Percentiles rank a stretch among this genome's conserved stretches.
phyloP scores from a whole-genome alignment of 2,113 vertebrate species.

The Nothocercus nigrocapillus region DNA sequence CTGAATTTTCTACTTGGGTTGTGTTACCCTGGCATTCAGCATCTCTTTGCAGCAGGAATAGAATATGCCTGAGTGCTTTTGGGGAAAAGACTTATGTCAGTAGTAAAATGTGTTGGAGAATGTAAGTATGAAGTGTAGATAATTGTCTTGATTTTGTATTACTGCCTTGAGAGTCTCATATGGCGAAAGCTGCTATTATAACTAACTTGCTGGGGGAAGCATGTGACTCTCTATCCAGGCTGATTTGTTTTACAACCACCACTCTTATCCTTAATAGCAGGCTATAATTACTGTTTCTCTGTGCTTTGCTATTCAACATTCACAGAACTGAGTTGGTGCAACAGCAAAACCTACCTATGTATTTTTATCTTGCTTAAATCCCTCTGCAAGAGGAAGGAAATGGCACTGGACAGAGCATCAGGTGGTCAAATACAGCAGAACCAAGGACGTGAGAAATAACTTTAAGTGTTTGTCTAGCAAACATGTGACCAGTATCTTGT shows the following conservation, averaged over 20 bases:
- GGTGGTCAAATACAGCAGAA: neutral
- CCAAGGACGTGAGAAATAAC: neutral
- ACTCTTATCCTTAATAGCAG: neutral
- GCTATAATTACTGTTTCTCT: neutral
- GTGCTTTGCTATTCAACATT: neutral
- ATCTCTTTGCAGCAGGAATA: neutral
- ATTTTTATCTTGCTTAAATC: neutral
- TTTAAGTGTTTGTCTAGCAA: neutral
- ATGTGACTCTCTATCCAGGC: neutral
- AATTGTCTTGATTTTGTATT: neutral
- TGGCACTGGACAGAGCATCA: neutral
- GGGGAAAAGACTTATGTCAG: neutral
- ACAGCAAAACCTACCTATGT: neutral
- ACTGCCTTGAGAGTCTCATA: neutral
- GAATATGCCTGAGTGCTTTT: neutral
- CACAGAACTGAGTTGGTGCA: neutral
- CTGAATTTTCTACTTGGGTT: neutral
- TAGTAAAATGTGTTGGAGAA: neutral
- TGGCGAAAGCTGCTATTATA: neutral
- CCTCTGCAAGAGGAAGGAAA: neutral
- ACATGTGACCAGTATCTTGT: neutral
- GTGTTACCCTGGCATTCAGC: neutral
- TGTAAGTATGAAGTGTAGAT: neutral
- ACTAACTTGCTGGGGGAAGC: neutral
- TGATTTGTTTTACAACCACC: neutral